Base-by-base conservation (phyloP, 2,113 vertebrate genomes). In the Toxostoma redivivum region DNA sequence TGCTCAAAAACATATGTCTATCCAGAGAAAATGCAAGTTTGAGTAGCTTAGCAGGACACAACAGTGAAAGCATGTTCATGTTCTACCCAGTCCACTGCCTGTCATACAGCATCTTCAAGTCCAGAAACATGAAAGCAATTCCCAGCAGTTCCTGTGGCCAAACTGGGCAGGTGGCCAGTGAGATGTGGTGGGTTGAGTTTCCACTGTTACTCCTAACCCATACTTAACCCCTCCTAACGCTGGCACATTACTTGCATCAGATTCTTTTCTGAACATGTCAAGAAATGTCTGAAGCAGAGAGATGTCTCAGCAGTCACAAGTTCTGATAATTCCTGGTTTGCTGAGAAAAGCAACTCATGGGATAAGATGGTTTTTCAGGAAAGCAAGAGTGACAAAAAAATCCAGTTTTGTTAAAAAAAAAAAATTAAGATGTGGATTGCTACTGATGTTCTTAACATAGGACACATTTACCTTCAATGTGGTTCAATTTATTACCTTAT, bases 1-100 rank as follows among this genome's bases (percentile, higher is more conserved):
- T 24, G 51, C 24, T 60, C 24, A 53, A 44, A 37, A 62, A 12
- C 1, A 1, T 2, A 20, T 0, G 0, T 54, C 47, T 65, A 11
- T 17, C 10, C 35, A 60, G 11, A 42, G 38, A n/a, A 78, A 85
- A 88, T 2, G 2, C 0, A 10, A 47, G 15, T 62, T 38, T 33
- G 58, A 83, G 80, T 35, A 73, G 47, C 38, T 62, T 12, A 48
- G 44, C 40, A 53, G 37, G 35, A 85, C 2, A 14, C 42, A 58
- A 27, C 8, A 62, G 24, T 14, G 44, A 25, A 1, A 79, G 31
- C 31, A 62, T 0, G 21, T 27, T 11, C 38, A 84, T 31, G n/a
- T 45, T 64, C 84, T 33, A 24, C 45, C 31, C 7, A 48, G 19
- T 27, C 28, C 53, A n/a, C 44, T 42, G 17, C 44, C 35, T 19